Evolutionary conservation across 2,797 vertebrate species (phyloP).

Genomic region (Rhinophrynus dorsalis): DNA sequence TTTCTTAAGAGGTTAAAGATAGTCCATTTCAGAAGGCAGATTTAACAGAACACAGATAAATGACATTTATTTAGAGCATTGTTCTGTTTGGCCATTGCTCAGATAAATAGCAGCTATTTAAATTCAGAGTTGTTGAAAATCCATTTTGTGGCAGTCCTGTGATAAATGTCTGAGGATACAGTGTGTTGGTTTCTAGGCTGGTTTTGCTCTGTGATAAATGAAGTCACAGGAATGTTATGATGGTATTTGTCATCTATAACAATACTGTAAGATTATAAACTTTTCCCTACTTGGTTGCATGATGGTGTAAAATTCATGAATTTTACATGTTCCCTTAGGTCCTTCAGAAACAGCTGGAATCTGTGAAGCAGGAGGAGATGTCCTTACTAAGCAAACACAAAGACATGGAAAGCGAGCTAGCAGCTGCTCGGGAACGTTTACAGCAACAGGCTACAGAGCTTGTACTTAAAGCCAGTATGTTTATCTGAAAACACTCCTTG

Average conservation of each 20-base stretch:
- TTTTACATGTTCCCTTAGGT: constrained; percentile 71
- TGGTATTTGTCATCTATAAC: constrained; percentile 25
- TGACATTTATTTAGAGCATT: no score
- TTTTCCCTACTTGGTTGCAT: constrained; percentile 31
- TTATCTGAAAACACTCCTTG: neutral
- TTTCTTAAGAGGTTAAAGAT: no score
- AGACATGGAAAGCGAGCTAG: constrained; percentile 91
- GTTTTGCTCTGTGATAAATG: constrained; percentile 8
- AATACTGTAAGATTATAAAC: constrained; percentile 15
- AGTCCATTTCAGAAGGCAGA: no score
- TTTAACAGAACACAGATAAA: no score
- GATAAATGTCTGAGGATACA: constrained; percentile 1
- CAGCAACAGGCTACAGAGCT: constrained; percentile 96
- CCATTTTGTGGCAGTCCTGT: neutral
- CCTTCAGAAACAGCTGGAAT: constrained; percentile 91
- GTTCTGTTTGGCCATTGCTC: neutral
- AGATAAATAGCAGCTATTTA: no score
- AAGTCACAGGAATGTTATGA: neutral
- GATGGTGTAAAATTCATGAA: constrained; percentile 39
- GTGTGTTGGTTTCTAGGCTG: constrained; percentile 7
- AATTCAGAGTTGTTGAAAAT: neutral
- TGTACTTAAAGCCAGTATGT: constrained; percentile 97
- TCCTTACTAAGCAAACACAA: constrained; percentile 92
- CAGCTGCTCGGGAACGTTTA: constrained; percentile 87
- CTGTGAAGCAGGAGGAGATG: constrained; percentile 90